Evolutionary conservation across 2,888 invertebrate species (phyloP).

Genomic region (Dugesia japonica): DNA sequence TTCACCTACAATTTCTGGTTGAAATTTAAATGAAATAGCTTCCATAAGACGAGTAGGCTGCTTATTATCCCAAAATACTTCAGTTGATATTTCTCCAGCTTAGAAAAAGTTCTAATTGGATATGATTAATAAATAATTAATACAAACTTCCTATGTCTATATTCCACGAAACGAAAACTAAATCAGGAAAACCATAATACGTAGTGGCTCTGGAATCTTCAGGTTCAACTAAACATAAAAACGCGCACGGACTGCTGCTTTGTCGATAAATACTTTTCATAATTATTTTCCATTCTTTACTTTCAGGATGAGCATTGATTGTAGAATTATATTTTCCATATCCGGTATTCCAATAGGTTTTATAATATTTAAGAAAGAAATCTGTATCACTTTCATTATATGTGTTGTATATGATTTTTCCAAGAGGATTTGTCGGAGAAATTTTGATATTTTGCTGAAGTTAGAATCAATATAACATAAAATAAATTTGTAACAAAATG

Average conservation of each 20-base stretch:
- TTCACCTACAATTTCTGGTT: constrained; percentile 35
- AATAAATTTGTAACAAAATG: too few relatives aligned
- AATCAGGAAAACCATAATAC: constrained; percentile 28
- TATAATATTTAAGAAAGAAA: constrained; percentile 39
- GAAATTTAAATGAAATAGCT: constrained; percentile 39
- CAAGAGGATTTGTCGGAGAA: constrained; percentile 36
- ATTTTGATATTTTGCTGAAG: constrained; percentile 37
- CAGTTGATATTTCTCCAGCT: constrained; percentile 23
- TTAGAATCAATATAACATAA: background rate
- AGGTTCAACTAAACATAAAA: background rate
- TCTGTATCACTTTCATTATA: constrained; percentile 40
- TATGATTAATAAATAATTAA: background rate
- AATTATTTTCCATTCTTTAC: constrained; percentile 38
- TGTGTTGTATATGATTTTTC: constrained; percentile 39
- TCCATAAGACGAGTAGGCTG: constrained; percentile 41
- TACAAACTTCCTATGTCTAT: background rate
- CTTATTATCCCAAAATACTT: constrained; percentile 40
- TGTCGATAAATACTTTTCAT: constrained; percentile 21
- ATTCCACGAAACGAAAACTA: constrained; percentile 22
- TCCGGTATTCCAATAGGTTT: constrained; percentile 37
- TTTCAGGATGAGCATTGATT: constrained; percentile 39
- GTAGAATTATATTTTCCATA: constrained; percentile 42
- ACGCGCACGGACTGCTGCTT: background rate
- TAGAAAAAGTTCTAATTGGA: background rate
- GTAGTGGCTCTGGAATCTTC: background rate